Percentiles rank a stretch among this genome's conserved stretches.
Evolutionary conservation across 2,888 invertebrate species (phyloP).

Genomic region (Drosophila pseudotalamancana): DNA sequence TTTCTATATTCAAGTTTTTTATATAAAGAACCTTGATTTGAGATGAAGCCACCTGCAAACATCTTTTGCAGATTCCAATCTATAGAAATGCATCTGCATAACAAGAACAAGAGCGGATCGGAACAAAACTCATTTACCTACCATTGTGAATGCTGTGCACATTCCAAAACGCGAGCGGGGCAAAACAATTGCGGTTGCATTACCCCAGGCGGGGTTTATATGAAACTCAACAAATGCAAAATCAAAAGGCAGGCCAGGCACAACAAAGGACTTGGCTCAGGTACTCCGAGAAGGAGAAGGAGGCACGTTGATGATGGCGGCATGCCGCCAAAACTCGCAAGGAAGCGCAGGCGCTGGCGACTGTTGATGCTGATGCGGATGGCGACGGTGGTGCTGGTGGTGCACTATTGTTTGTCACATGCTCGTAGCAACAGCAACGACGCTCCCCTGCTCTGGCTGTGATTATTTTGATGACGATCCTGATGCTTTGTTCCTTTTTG

Average conservation of each 20-base stretch:
- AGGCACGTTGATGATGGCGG: constrained; percentile 16
- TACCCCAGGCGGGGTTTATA: constrained; percentile 43
- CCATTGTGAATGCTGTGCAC: constrained; percentile 64
- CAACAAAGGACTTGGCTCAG: constrained; percentile 50
- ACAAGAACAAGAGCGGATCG: constrained; percentile 12
- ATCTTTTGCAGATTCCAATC: constrained; percentile 6
- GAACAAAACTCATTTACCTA: constrained; percentile 56
- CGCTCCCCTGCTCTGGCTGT: constrained; percentile 42
- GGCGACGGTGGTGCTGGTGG: constrained; percentile 19
- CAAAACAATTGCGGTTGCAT: constrained; percentile 79
- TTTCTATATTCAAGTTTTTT: not conserved
- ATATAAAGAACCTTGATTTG: not conserved
- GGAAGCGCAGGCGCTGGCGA: constrained; percentile 50
- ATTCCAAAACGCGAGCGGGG: constrained; percentile 70
- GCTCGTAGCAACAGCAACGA: constrained; percentile 12
- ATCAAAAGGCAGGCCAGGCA: constrained; percentile 58
- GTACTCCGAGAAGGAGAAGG: constrained; percentile 31
- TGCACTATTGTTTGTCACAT: constrained; percentile 67
- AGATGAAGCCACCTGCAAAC: constrained; percentile 20
- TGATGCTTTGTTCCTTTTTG: constrained; percentile 54
- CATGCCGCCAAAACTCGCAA: constrained; percentile 64
- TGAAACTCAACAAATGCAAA: constrained; percentile 39
- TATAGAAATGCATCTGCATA: constrained; percentile 59
- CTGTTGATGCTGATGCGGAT: constrained; percentile 9
- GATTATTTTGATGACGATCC: constrained; percentile 61